Evolutionary conservation across 1,140 invertebrate genomes (phyloP).

Genomic region (Eumeta japonica): DNA sequence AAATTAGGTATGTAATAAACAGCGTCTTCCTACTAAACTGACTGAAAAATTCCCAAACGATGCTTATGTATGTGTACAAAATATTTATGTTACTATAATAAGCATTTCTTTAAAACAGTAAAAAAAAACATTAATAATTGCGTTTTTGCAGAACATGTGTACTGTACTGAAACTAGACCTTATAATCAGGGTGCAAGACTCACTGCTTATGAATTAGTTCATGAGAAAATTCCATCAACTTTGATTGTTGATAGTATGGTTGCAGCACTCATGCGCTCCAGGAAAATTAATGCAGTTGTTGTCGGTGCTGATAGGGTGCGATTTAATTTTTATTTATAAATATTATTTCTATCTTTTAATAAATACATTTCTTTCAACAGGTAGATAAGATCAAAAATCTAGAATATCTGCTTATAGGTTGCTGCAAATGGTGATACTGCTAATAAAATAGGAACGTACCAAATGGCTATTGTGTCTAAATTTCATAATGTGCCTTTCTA

Average conservation of each 20-base stretch:
- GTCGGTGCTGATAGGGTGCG: slow-evolving; percentile 86
- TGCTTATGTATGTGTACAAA: too few relatives aligned
- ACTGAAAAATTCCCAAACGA: too few relatives aligned
- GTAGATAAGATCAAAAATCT: too few relatives aligned
- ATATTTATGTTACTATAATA: too few relatives aligned
- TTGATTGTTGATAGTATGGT: slow-evolving; percentile 96
- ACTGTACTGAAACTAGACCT: slow-evolving; percentile 95
- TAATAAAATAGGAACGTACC: slow-evolving; percentile 99
- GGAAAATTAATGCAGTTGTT: slow-evolving; percentile 74
- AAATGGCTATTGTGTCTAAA: slow-evolving; percentile 90
- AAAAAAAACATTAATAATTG: slow-evolving; percentile 4
- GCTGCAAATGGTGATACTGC: slow-evolving; percentile 97
- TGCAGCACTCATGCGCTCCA: slow-evolving; percentile 82
- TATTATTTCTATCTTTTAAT: neutral
- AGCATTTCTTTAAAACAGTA: neutral
- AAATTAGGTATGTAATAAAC: slow-evolving; percentile 70
- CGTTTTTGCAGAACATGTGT: slow-evolving; percentile 74
- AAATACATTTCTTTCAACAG: too few relatives aligned
- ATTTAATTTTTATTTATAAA: neutral
- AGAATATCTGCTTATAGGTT: too few relatives aligned
- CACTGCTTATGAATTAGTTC: slow-evolving; percentile 93
- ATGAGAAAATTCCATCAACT: slow-evolving; percentile 90
- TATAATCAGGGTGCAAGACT: slow-evolving; percentile 96
- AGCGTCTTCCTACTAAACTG: neutral
- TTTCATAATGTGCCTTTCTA: slow-evolving; percentile 93